Percentiles rank a stretch among this genome's conserved stretches.
Evolutionary conservation across 2,113 vertebrate species (phyloP).

Genomic region (Genyomyrus donnyi): DNA sequence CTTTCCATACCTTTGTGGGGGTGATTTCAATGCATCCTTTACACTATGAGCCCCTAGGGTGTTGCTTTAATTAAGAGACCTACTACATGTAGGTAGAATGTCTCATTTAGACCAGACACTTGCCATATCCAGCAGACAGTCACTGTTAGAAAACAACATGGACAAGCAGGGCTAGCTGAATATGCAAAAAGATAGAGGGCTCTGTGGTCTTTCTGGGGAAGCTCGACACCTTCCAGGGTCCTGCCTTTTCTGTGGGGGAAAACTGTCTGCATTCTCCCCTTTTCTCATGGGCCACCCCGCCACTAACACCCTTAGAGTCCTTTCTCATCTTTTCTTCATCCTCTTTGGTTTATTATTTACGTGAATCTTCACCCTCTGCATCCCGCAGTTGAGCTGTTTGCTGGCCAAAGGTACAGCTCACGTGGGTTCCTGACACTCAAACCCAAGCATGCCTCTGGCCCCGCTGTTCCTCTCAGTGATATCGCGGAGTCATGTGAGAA

Average conservation of each 20-base stretch:
- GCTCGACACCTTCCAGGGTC: constrained; percentile 58
- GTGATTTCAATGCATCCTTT: background rate
- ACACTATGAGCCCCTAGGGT: background rate
- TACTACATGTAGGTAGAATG: background rate
- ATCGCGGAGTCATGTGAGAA: background rate
- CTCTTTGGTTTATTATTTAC: background rate
- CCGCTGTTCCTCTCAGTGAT: background rate
- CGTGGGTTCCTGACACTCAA: background rate
- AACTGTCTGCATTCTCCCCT: constrained; percentile 33
- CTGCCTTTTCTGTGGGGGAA: constrained; percentile 61
- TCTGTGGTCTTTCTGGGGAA: constrained; percentile 56
- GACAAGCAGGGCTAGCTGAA: background rate
- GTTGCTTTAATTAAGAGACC: background rate
- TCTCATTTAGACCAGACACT: background rate
- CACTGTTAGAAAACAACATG: background rate
- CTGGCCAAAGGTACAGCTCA: background rate
- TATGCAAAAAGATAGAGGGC: constrained; percentile 27
- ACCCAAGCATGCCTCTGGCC: background rate
- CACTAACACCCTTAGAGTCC: background rate
- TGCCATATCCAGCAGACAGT: background rate
- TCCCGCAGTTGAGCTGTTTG: background rate
- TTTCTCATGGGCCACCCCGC: background rate
- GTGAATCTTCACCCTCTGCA: background rate
- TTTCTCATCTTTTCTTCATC: background rate
- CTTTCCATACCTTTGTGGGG: background rate